Percentiles rank a stretch among this genome's conserved stretches.
phyloP scores from a whole-genome alignment of 2,113 vertebrate species.

The Phalacrocorax brasilianus region DNA sequence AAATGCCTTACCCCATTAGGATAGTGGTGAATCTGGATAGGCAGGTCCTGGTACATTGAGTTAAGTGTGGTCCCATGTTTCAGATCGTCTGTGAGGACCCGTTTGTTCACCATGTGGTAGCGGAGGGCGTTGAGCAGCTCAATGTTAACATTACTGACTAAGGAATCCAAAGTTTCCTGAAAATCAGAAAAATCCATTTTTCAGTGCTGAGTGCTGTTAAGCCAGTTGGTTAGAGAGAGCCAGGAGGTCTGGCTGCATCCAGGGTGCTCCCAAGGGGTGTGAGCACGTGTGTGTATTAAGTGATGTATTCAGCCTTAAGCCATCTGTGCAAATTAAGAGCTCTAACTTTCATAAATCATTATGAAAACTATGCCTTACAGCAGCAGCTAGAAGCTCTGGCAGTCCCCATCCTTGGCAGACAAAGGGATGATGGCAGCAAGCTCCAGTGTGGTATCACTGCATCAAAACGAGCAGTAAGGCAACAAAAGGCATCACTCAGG shows the following conservation, averaged over 20 bases:
- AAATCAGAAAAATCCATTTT: not conserved
- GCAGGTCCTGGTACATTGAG: slow-evolving; percentile 96
- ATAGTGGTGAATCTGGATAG: slow-evolving; percentile 94
- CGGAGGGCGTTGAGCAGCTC: slow-evolving; percentile 96
- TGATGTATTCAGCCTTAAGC: not conserved
- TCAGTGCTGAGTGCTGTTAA: not conserved
- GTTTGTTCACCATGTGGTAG: slow-evolving; percentile 93
- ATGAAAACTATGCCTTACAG: not conserved
- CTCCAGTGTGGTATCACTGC: not conserved
- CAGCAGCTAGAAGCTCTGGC: not conserved
- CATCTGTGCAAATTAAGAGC: not conserved
- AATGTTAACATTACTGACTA: slow-evolving; percentile 98
- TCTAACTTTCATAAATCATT: not conserved
- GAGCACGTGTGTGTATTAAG: not conserved
- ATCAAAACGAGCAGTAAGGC: not conserved
- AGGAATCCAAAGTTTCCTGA: slow-evolving; percentile 94
- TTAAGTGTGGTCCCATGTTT: slow-evolving; percentile 83
- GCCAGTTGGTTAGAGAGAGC: not conserved
- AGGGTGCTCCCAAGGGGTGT: not conserved
- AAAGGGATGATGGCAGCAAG: not conserved
- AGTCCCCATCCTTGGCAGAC: not conserved
- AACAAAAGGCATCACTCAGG: not conserved
- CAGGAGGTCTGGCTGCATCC: not conserved
- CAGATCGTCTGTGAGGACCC: slow-evolving; percentile 92
- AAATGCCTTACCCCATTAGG: slow-evolving; percentile 84